Evolutionary conservation across 2,888 invertebrate species (phyloP).

Genomic region (Drosophila neonasuta): DNA sequence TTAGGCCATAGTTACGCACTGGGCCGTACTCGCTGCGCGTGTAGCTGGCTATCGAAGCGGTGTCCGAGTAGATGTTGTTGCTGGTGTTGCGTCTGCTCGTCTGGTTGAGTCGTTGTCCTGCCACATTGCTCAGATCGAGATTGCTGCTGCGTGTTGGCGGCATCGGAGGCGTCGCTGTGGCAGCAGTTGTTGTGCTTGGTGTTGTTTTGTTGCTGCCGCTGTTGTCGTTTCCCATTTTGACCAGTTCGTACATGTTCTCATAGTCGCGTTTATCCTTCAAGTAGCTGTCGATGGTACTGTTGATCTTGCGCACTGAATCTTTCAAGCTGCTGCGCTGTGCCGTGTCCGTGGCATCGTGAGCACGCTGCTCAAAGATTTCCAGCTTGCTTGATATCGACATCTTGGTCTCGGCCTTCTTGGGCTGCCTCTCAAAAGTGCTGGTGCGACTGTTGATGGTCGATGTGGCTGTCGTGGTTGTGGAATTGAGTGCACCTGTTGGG

Average conservation of each 20-base stretch:
- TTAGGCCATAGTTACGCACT: constrained; percentile 77
- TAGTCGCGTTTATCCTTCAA: constrained; percentile 82
- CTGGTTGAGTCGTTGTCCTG: constrained; percentile 65
- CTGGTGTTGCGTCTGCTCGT: constrained; percentile 59
- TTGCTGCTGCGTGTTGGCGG: constrained; percentile 77
- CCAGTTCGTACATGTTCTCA: constrained; percentile 80
- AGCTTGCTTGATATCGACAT: constrained; percentile 77
- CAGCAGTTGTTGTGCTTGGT: constrained; percentile 19
- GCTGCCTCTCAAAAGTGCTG: constrained; percentile 79
- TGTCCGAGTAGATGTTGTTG: constrained; percentile 76
- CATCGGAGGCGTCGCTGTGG: constrained; percentile 72
- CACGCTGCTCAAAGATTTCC: constrained; percentile 79
- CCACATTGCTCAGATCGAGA: constrained; percentile 60
- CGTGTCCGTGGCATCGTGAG: constrained; percentile 46
- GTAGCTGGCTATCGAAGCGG: constrained; percentile 78
- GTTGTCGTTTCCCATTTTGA: constrained; percentile 68
- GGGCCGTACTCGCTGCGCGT: constrained; percentile 81
- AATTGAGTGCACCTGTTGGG: constrained; percentile 12
- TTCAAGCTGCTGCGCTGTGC: constrained; percentile 80
- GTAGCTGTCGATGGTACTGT: constrained; percentile 82
- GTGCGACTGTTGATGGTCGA: constrained; percentile 70
- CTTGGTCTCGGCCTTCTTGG: constrained; percentile 77
- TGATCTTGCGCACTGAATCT: constrained; percentile 82
- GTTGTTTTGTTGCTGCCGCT: background rate
- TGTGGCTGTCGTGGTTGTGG: constrained; percentile 15